Base-by-base conservation (phyloP, 2,797 vertebrate species). In the Taenioides sp. region DNA sequence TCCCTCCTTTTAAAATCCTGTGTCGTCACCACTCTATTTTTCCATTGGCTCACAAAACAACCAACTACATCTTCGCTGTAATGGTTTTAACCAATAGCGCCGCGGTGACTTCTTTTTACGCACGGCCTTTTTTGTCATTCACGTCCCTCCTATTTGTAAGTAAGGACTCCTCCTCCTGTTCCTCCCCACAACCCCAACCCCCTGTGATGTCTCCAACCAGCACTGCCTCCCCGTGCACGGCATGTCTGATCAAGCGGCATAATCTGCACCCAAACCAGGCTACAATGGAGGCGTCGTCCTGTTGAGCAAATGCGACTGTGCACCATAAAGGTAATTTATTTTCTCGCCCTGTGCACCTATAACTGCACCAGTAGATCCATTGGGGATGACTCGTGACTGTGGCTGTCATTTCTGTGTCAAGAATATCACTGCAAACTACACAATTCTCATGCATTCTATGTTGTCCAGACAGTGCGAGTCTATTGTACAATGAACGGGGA, bases 41-140 rank as follows among this genome's bases (percentile, higher is more conserved):
- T 4, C 82, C 69, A 91, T 92, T 91, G 88, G 86, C 69, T 85
- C 7, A 80, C 73, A 77, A 76, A 47, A 77, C 72, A 66, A 67
- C 18, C 69, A 73, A 73, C 14, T 1, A 47, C 43, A 14, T 47
- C 14, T 14, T 16, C 60, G 50, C 65, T 70, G 11, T 16, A 10
- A 25, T 11, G 27, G 25, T 40, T 2, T 71, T 28, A 67, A 78
- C 89, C 88, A 91, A 90, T 91, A 71, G 71, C 69, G 50, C 31
- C 34, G 1, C 34, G n/a, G 25, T 18, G 25, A 60, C 55, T 63
- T 16, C 5, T 52, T 67, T 66, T 59, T 69, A 49, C 20, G 18
- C 31, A 12, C 7, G 5, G 10, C 9, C 31, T 1, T 40, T n/a
- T 78, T 73, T 54, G 9, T 43, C 54, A 72, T 16, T 7, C 27